Percentiles rank a stretch among this genome's conserved stretches.
Conservation (phyloP, 2,888 invertebrate species). For the Elysia crispata region DNA sequence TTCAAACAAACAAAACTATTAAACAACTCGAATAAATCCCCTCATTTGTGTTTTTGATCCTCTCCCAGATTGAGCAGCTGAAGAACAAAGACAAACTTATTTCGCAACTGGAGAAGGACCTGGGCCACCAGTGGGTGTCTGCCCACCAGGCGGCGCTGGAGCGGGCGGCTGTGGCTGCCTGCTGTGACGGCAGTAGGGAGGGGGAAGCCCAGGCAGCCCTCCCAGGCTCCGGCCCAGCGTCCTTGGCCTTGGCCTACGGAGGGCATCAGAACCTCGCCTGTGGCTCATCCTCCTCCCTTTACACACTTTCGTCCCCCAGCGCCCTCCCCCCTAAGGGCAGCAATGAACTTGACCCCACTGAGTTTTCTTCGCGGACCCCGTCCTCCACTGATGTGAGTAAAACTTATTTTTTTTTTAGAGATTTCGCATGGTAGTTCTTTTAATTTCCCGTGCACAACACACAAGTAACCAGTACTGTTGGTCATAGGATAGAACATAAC, state of each 20-base stretch:
- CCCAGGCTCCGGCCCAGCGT: no score
- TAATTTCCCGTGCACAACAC: no score
- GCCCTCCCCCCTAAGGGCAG: slow-evolving; percentile 53
- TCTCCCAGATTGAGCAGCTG: slow-evolving; percentile 58
- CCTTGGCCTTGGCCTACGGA: slow-evolving; percentile 4
- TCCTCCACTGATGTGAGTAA: slow-evolving; percentile 44
- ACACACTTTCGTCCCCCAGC: slow-evolving; percentile 22
- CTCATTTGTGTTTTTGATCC: no score
- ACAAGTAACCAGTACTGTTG: no score
- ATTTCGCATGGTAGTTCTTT: not conserved
- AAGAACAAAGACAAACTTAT: slow-evolving; percentile 61
- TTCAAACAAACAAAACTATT: no score
- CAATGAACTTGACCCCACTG: slow-evolving; percentile 55
- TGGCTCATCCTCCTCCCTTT: slow-evolving; percentile 29
- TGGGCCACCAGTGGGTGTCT: slow-evolving; percentile 57
- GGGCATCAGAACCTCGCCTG: slow-evolving; percentile 12
- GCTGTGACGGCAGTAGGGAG: no score
- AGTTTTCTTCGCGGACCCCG: slow-evolving; percentile 54
- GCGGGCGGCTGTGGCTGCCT: slow-evolving; percentile 6
- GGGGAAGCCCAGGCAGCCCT: no score
- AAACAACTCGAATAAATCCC: no score
- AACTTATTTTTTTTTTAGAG: not conserved
- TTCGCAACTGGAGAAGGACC: slow-evolving; percentile 61
- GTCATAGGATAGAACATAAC: no score
- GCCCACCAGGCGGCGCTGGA: slow-evolving; percentile 49